phyloP scores from a whole-genome alignment of 1,140 invertebrate genomes.

The Drosophila oshimai region DNA sequence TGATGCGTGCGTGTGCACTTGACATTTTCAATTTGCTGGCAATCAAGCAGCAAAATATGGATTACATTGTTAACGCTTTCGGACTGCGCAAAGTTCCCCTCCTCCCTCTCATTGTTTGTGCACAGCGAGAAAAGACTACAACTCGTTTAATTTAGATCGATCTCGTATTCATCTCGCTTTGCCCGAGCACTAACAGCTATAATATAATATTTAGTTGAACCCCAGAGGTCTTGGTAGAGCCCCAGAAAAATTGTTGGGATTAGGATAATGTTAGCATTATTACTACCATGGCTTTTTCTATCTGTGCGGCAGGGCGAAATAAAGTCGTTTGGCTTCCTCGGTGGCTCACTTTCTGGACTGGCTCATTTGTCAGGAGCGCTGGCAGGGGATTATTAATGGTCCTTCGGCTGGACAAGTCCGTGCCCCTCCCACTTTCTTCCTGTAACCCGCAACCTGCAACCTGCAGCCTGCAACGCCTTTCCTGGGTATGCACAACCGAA shows the following conservation, averaged over 20 bases:
- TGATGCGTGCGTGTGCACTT: slow-evolving; percentile 47
- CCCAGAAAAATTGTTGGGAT: too few relatives aligned
- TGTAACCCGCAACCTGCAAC: not conserved
- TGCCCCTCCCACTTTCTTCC: not conserved
- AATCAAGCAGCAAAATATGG: slow-evolving; percentile 65
- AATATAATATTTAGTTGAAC: too few relatives aligned
- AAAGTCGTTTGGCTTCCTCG: slow-evolving; percentile 9
- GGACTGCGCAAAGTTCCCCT: slow-evolving; percentile 11
- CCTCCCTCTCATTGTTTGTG: not conserved
- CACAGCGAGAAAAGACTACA: not conserved
- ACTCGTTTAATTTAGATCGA: too few relatives aligned
- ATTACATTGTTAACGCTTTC: slow-evolving; percentile 59
- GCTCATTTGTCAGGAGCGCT: slow-evolving; percentile 26
- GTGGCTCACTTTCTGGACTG: not conserved
- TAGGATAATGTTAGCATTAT: not conserved
- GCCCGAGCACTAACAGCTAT: too few relatives aligned
- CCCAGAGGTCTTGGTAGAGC: too few relatives aligned
- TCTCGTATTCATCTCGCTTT: too few relatives aligned
- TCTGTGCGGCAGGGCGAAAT: not conserved
- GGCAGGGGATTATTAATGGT: slow-evolving; percentile 33
- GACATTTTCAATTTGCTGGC: slow-evolving; percentile 78
- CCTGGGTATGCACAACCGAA: slow-evolving; percentile 50
- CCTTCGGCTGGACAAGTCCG: not conserved
- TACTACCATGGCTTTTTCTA: not conserved
- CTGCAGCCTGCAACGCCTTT: slow-evolving; percentile 1